Base-by-base conservation (phyloP, 2,113 vertebrate species). In the Gnathonemus longibarbis region DNA sequence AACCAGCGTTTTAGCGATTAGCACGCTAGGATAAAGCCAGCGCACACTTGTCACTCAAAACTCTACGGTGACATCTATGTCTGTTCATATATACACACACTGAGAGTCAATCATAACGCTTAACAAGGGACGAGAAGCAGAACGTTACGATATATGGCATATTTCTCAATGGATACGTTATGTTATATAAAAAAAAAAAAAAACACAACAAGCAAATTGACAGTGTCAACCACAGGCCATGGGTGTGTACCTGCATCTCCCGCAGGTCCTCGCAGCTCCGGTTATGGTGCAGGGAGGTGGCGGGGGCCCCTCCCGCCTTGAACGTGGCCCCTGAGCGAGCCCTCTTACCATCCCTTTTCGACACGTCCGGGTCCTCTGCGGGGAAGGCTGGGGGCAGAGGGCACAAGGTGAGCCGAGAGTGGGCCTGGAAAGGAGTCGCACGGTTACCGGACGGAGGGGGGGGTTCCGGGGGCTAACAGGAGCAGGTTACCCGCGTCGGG, bases 261-360 rank as follows among this genome's bases (percentile, higher is more conserved):
- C 97, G 92, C 85, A 98, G 96, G 91, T 99, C 98, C 90, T 99
- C 98, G 0, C 97, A 99, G 95, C 98, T 99, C 95, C 98, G 98
- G 94, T 99, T 99, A 84, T 98, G 99, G 77, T 97, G 95, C 87
- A 99, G 94, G 0, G 95, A 92, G 48, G 96, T 93, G 0, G 97
- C 88, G 17, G 95, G 92, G 62, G 93, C 94, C 3, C 98, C 98
- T 1, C 96, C 96, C 0, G 97, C 94, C 92, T 99, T 98, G 90
- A 99, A 98, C 98, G 99, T 98, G 0, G 98, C 99, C 90, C 96
- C 95, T 0, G 98, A 98, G 7, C 98, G 97, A 1, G 96, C 96
- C 89, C 97, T 98, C 91, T 96, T 97, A 93, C 98, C 96, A 42
- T 97, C 97, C 88, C 96, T 95, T 91, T 97, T 94, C 0, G 94